Evolutionary conservation across 2,797 vertebrate genomes (phyloP), one percentile per base, ranked within the genome.

Genomic region (Hemitrygon akajei): DNA sequence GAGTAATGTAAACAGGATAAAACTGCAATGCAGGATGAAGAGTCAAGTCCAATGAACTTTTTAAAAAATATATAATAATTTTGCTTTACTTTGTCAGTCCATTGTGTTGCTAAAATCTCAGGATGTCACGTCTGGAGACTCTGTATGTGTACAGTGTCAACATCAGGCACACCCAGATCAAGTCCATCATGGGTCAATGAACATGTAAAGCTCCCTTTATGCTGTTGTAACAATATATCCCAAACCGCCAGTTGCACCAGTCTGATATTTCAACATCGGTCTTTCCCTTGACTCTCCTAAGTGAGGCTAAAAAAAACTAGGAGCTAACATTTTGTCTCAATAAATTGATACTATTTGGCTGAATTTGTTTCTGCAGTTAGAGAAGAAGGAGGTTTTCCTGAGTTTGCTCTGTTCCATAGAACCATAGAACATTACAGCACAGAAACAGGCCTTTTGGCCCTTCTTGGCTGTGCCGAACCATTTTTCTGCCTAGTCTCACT

Each of bases 1-100:
- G 63, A 89, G 18, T 69, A 69, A 89, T 89, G 86, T 89, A 89
- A 89, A 69, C 63, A 89, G 86, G 86, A 89, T 89, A 89, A 89
- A 89, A 14, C 86, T 66, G 63, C 63, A 66, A 37, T 14, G 18
- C 86, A 69, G 34, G 63, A 89, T 63, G 66, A 89, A 69, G 18
- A 37, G 86, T 69, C 66, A 89, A 34, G 66, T 69, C 86, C 69
- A 18, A 63, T 89, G 63, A 89, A 89, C 60, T 89, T 89, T 47
- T 47, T 47, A 47, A 47, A 16, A 37, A 69, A 69, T n/a, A 89
- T n/a, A 20, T 47, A 89, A 89, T n/a, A 86, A 89, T 66, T 66
- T 69, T 18, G 16, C 60, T 89, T 84, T 89, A 27, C 30, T 89
- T 89, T 89, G 63, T 89, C n/a, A 89, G 22, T 22, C 60, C 66